Base-by-base conservation (phyloP, 2,888 invertebrate genomes). In the Netelia fuscicornis region DNA sequence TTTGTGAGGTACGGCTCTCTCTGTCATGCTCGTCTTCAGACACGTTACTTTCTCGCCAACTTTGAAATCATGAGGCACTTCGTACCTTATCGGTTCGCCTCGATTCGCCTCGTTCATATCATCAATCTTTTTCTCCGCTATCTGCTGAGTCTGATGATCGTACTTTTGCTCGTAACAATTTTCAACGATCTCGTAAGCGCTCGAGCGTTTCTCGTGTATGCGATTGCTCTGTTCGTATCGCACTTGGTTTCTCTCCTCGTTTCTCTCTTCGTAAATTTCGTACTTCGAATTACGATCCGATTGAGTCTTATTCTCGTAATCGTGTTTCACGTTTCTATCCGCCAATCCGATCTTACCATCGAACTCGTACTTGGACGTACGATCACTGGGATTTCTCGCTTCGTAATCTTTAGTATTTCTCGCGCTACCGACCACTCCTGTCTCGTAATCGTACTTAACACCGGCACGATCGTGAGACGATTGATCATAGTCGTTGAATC, bases 11-110 rank as follows among this genome's bases (percentile, higher is more conserved):
- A 93, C 89, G 86, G 94, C 92, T 89, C 95, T 90, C 86, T 94
- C 94, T 56, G 93, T 92, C 83, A 93, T 91, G 72, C 90, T 92
- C 2, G 92, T 91, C 84, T 94, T 94, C 76, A 94, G 85, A 71
- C 93, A 93, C 1, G 94, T 94, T 0, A 94, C 94, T 84, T 94
- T 94, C 77, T 94, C 94, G 0, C 94, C 94, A 9, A 94, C 91
- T 88, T 94, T 94, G 78, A 94, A 94, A 52, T 94, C 94, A 84
- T 94, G 94, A 1, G 92, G 90, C 5, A 90, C 87, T 9, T 92
- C 91, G 83, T 92, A 92, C 13, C 91, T 89, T 2, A 90, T 81
- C 2, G 89, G 79, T 0, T 92, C 92, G 30, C 13, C n/a, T 0
- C 91, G 88, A 84, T 79, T 89, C 10, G 88, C 83, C 6, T 91